Evolutionary conservation across 1,140 invertebrate species (phyloP), one percentile per base, ranked within the genome.

Genomic region (Solenopsis fugax): DNA sequence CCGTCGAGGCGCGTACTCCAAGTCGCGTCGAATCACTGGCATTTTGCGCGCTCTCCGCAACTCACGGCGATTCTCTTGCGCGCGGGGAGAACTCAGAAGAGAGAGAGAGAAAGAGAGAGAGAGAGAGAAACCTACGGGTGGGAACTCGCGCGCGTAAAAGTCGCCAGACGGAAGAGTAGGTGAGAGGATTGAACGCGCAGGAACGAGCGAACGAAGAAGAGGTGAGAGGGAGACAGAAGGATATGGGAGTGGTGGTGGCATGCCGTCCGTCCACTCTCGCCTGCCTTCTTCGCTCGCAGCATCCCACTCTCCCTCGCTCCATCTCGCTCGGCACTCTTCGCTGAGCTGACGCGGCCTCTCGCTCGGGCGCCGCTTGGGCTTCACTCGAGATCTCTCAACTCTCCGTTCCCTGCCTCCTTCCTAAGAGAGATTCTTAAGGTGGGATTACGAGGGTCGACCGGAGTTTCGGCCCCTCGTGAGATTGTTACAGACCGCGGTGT

Each of bases 201-300:
- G 58, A 73, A 88, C 82, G 89, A 50, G 78, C n/a, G 45, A 62
- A 50, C 62, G 50, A 84, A 80, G n/a, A 64, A 84, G 58, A 71
- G 60, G 85, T 67, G 34, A 52, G 37, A 48, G 58, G 85, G 52
- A 64, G 78, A 85, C 37, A 67, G 54, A 77, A 75, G 5, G 10
- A 50, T 9, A 50, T 34, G 73, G 37, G 18, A 85, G 89, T 88
- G 85, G 93, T 94, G 93, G 94, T 94, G 94, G 95, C 93, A 95
- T 95, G 95, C 92, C 92, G 95, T 94, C 93, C 93, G 92, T 94
- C 94, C 94, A 95, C 94, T 95, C 94, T 95, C 94, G 93, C 94
- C 93, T 85, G 91, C 89, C 88, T 88, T 87, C 72, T 82, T 85
- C 65, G 58, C 85, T 91, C 85, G 84, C 92, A 94, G 93, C 93